Base-by-base conservation (phyloP, 2,113 vertebrate species). In the Eurystomus gularis region DNA sequence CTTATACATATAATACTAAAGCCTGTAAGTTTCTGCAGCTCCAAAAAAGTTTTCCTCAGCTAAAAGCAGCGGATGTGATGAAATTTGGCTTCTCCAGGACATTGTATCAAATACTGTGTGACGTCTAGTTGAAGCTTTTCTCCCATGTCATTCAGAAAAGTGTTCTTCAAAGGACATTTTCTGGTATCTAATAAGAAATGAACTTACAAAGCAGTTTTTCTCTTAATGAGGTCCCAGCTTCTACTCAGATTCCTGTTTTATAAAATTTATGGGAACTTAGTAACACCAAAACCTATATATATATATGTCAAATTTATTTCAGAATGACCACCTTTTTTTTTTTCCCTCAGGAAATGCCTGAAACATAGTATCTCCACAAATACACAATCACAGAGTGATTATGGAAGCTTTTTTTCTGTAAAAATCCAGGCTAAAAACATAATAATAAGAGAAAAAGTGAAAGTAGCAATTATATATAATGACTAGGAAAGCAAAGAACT, bases 401-500 rank as follows among this genome's bases (percentile, higher is more conserved):
- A 84, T 37, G 68, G n/a, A 71, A 64, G 12, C 10, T 72, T 42
- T 88, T 33, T 86, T 78, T 51, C 61, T 16, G 2, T 16, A 82
- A 46, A 86, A 91, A 79, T 40, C 17, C 40, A 58, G 10, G 17
- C 8, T 80, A 68, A 84, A 93, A 81, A 44, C 25, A 73, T 83
- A 91, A 91, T 39, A 10, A 11, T 25, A 72, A 70, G 62, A 85
- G 40, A 68, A 84, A 73, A 93, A 77, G 12, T 70, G 17, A 51
- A 87, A 46, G 85, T 70, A 78, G 46, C 25, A 85, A 93, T 96
- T 95, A 73, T 44, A 70, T 46, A 26, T 42, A 94, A 92, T 91
- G 71, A 82, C 88, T 72, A 90, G 37, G 86, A 86, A 94, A 93
- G 60, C 60, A 83, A 90, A 88, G 76, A 93, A 75, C 79, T 86